Base-by-base conservation (phyloP, 2,113 vertebrate species). In the Dolichallabes microphthalmus region DNA sequence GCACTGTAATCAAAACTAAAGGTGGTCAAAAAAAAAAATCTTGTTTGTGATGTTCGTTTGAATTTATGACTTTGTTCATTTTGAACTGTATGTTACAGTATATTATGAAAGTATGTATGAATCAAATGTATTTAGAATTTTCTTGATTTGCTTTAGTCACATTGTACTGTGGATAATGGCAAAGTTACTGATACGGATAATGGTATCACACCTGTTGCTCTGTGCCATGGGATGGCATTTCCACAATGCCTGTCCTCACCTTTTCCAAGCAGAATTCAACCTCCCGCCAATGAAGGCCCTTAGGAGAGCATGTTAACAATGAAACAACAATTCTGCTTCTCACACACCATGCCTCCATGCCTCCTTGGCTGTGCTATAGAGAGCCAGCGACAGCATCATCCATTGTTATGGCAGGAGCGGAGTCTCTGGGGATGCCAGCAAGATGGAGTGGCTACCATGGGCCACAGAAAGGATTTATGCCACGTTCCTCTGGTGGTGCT, bases 391-490 rank as follows among this genome's bases (percentile, higher is more conserved):
- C 77, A 87, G 82, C 82, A 66, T 77, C 86, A 85, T 87, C 86
- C 83, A 85, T 85, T 85, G 78, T 87, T 76, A 68, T 85, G 78
- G 83, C 83, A 85, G 86, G 69, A 82, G 50, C 53, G 22, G 39
- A 58, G 45, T 84, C 83, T 82, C 86, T 14, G 20, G 86, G 83
- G 86, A 87, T 27, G 55, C 86, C 53, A 20, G 75, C 61, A 83
- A 83, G 86, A 83, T 78, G 27, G 64, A 87, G 82, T 80, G 76
- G 86, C 75, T 76, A 73, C 81, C 53, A 60, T 55, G 30, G 45
- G 75, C 86, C 86, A 87, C 86, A 25, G 68, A 83, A 76, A 82
- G 86, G 86, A 87, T 83, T 83, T 85, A 85, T 85, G 32, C 83
- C 71, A 84, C 13, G 30, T 35, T 84, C 50, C 74, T 77, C 80